Base-by-base conservation (phyloP, 64 coral and sea anemone genomes). In the Actinia tenebrosa region DNA sequence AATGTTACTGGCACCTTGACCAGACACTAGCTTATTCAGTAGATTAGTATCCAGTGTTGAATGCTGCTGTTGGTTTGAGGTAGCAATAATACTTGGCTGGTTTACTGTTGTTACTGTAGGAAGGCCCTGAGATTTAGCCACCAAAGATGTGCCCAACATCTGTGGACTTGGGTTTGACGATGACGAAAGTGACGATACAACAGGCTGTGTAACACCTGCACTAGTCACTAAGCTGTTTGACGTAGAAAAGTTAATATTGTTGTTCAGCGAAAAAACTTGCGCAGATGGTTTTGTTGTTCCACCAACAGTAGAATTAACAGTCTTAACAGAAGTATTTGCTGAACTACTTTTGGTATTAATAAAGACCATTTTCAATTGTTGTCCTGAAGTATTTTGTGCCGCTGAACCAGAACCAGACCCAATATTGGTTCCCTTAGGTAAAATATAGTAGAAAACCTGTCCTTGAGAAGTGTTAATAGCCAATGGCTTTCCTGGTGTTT, bases 361-460 rank as follows among this genome's bases (percentile, higher is more conserved):
- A 26, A 87, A n/a, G 69, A 91, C 84, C 90, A 91, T 91, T 27
- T 91, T 87, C 9, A 87, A 45, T 56, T 82, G 90, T 15, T 91
- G 85, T 82, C 60, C 75, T 71, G 75, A n/a, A 25, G 84, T 58
- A 58, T 56, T 55, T 30, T 27, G 69, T 55, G 84, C 22, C 25
- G 53, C 53, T 37, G 72, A 85, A 68, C 78, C 47, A 16, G 84
- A 20, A 80, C n/a, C 71, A 44, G 84, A 16, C 45, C 22, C 46
- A 22, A 56, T 43, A 64, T 43, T 61, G 25, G 50, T 62, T 60
- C 20, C 52, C 63, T 85, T 85, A 5, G 83, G 83, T 44, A 85
- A 54, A 15, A 85, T 64, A 3, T 85, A 85, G 16, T 43, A 85
- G 43, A 85, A 53, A 0, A 85, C 83, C 25, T 85, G 53, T 63